Percentiles rank a stretch among this genome's conserved stretches.
phyloP scores from a whole-genome alignment of 2,888 invertebrate genomes.

The Adineta ricciae region DNA sequence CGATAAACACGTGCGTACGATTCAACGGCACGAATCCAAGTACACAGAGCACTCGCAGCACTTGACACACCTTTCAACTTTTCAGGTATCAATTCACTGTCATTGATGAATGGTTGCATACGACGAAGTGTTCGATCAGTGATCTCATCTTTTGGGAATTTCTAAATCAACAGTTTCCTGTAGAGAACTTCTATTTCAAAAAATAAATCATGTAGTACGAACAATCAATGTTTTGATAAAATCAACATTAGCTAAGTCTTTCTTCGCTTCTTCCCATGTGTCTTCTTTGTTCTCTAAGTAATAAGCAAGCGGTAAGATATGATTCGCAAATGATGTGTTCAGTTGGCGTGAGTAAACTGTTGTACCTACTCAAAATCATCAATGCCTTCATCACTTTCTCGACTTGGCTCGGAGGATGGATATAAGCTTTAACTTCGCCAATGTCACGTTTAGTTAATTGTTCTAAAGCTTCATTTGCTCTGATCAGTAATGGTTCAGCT shows the following conservation, averaged over 20 bases:
- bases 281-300: slow-evolving; percentile 63
- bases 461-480: slow-evolving; percentile 68
- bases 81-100: slow-evolving; percentile 74
- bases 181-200: background rate
- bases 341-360: too few relatives aligned
- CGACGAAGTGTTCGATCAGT: slow-evolving; percentile 69
- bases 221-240: background rate
- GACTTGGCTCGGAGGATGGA: slow-evolving; percentile 72
- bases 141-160: slow-evolving; percentile 78
- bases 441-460: slow-evolving; percentile 74
- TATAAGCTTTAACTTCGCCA: slow-evolving; percentile 78
- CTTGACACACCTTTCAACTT: slow-evolving; percentile 72
- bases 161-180: slow-evolving; percentile 56
- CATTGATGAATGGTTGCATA: slow-evolving; percentile 66
- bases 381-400: slow-evolving; percentile 77
- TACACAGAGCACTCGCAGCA: slow-evolving; percentile 75
- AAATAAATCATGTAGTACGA: background rate
- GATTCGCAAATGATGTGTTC: background rate
- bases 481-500: slow-evolving; percentile 75
- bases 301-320: too few relatives aligned
- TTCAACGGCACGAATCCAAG: slow-evolving; percentile 60
- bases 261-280: slow-evolving; percentile 75
- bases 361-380: slow-evolving; percentile 55
- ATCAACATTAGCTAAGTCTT: slow-evolving; percentile 57
- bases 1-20: slow-evolving; percentile 36